These are phyloP conservation scores for Asbolus verrucosus DNA, from an alignment of 1,140 invertebrate species.

Conservation along the genomic window DNA sequence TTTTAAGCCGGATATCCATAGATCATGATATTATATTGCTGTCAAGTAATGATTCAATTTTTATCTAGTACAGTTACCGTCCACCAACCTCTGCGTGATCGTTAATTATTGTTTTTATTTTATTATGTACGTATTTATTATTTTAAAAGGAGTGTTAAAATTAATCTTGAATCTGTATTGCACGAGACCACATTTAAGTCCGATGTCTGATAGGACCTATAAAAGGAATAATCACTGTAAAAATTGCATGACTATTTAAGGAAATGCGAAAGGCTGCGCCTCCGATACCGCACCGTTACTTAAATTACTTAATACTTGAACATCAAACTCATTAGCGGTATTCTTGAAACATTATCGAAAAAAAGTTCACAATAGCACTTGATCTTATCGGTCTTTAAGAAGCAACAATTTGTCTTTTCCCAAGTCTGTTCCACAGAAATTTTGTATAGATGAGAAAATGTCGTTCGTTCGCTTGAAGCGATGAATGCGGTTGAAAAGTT, in stretches of 20 bases:
- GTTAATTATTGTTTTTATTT: too few relatives aligned
- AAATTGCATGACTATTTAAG: slow-evolving; percentile 23
- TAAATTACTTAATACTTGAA: slow-evolving; percentile 29
- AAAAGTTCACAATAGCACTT: slow-evolving; percentile 14
- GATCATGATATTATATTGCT: too few relatives aligned
- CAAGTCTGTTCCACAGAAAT: background rate
- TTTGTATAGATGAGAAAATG: too few relatives aligned
- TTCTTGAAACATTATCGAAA: slow-evolving; percentile 11
- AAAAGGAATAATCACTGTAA: slow-evolving; percentile 31
- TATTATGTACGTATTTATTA: too few relatives aligned
- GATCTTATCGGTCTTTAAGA: slow-evolving; percentile 11
- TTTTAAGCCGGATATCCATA: too few relatives aligned
- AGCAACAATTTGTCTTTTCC: slow-evolving; percentile 26
- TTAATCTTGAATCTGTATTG: background rate
- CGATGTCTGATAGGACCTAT: slow-evolving; percentile 14
- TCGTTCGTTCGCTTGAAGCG: background rate
- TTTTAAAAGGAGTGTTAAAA: background rate
- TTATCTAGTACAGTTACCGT: too few relatives aligned
- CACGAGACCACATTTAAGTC: background rate
- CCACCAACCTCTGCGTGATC: too few relatives aligned
- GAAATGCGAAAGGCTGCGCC: slow-evolving; percentile 30
- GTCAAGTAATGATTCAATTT: too few relatives aligned
- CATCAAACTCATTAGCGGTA: slow-evolving; percentile 38
- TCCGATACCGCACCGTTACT: slow-evolving; percentile 28
- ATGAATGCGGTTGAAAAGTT: background rate